Percentiles rank a stretch among this genome's conserved stretches.
Conservation (phyloP, 2,888 invertebrate species). For the Tenthredo distinguenda region DNA sequence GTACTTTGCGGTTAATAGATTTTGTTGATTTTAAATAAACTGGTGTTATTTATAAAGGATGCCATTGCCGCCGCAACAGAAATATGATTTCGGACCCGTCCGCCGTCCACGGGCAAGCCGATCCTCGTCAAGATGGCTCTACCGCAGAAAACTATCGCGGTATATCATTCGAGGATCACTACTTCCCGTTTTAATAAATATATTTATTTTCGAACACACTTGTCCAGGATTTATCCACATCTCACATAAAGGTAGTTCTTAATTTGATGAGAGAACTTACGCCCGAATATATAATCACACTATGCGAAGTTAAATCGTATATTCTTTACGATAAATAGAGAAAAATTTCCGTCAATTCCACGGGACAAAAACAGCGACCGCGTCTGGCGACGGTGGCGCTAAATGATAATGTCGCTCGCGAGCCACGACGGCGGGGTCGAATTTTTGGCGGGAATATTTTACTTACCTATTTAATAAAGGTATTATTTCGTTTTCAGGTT, state of each 20-base stretch:
- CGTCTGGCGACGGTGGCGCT: constrained; percentile 70
- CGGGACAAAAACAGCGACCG: constrained; percentile 70
- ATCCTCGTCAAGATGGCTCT: constrained; percentile 58
- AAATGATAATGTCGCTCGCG: constrained; percentile 58
- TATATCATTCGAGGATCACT: constrained; percentile 20
- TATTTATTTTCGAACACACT: constrained; percentile 65
- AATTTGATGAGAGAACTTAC: constrained; percentile 34
- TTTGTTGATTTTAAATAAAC: background rate
- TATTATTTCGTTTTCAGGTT: background rate
- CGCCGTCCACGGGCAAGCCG: constrained; percentile 52
- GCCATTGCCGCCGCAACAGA: constrained; percentile 62
- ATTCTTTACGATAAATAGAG: constrained; percentile 25
- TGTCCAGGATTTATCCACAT: constrained; percentile 53
- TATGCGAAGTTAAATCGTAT: constrained; percentile 19
- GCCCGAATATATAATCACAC: constrained; percentile 19
- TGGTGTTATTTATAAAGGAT: constrained; percentile 61
- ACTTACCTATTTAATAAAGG: constrained; percentile 6
- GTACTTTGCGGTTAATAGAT: background rate
- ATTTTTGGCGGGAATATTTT: constrained; percentile 64
- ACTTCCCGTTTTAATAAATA: constrained; percentile 55
- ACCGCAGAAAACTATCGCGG: constrained; percentile 50
- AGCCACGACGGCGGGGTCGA: constrained; percentile 62
- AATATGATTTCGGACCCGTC: constrained; percentile 33
- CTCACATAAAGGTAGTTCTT: background rate
- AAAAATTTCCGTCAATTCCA: constrained; percentile 52